phyloP scores from a whole-genome alignment of 2,888 invertebrate genomes.

The Pterostichus niger region DNA sequence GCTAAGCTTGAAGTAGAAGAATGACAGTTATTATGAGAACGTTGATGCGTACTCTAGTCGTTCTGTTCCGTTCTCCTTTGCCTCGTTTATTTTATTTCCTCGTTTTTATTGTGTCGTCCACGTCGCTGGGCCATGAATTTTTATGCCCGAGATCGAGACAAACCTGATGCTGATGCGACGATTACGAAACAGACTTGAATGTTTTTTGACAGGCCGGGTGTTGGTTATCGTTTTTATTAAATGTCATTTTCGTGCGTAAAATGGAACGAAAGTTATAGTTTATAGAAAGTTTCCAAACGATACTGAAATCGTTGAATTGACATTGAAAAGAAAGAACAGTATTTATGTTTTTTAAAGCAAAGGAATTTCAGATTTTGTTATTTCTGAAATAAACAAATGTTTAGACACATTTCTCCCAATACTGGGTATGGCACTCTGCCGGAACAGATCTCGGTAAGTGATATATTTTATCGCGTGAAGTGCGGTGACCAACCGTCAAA shows the following conservation, averaged over 20 bases:
- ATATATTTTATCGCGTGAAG: too few relatives aligned
- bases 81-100: conserved; percentile 21
- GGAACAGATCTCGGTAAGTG: too few relatives aligned
- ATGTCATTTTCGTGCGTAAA: conserved; percentile 38
- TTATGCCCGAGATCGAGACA: conserved; percentile 18
- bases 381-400: too few relatives aligned
- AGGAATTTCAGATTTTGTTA: too few relatives aligned
- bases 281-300: neutral
- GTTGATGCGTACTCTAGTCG: neutral
- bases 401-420: too few relatives aligned
- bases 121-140: conserved; percentile 21
- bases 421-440: too few relatives aligned
- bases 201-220: neutral
- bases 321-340: too few relatives aligned
- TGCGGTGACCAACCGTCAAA: too few relatives aligned
- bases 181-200: conserved; percentile 24
- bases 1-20: conserved; percentile 23
- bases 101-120: conserved; percentile 9
- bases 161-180: conserved; percentile 17
- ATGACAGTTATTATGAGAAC: conserved; percentile 10
- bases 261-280: neutral
- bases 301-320: too few relatives aligned
- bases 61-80: conserved; percentile 7
- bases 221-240: conserved; percentile 35
- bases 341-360: too few relatives aligned